A percentile compares a stretch with the other conserved stretches of the same genome.
These are phyloP conservation scores for Poecilia picta DNA, from an alignment of 2,797 vertebrate species.

Conservation along the genomic window DNA sequence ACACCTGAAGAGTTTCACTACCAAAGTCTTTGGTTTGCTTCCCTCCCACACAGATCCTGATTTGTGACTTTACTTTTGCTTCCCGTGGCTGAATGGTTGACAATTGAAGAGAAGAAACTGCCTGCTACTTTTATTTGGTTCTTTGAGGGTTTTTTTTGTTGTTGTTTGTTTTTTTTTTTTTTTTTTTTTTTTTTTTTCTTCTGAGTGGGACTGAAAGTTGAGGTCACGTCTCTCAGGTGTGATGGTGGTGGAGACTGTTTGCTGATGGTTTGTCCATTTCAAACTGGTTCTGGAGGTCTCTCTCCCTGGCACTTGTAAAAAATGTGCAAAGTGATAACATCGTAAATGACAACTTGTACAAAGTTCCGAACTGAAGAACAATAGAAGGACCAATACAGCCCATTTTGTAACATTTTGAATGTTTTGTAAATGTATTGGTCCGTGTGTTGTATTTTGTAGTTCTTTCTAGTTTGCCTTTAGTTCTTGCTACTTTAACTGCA, in stretches of 20 bases:
- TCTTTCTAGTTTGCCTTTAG: slow-evolving; percentile 95
- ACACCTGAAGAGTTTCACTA: slow-evolving; percentile 72
- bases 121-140: slow-evolving; percentile 69
- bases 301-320: slow-evolving; percentile 86
- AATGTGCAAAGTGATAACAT: slow-evolving; percentile 84
- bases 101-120: slow-evolving; percentile 63
- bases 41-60: slow-evolving; percentile 66
- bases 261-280: slow-evolving; percentile 71
- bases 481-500: slow-evolving; percentile 92
- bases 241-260: slow-evolving; percentile 60
- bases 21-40: slow-evolving; percentile 76
- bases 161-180: slow-evolving; percentile 4
- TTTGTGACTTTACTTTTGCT: slow-evolving; percentile 67
- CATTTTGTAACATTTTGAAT: slow-evolving; percentile 98
- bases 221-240: slow-evolving; percentile 58
- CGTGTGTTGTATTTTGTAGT: slow-evolving; percentile 97
- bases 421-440: slow-evolving; percentile 99
- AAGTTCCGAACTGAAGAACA: slow-evolving; percentile 92
- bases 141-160: slow-evolving; percentile 60
- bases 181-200: slow-evolving; percentile 47
- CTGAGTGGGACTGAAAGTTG: slow-evolving; percentile 68
- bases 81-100: slow-evolving; percentile 76
- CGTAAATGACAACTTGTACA: slow-evolving; percentile 87
- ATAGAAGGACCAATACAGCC: slow-evolving; percentile 94
- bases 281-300: slow-evolving; percentile 73